Base-by-base conservation (phyloP, 2,797 vertebrate genomes). In the Petrocephalus schoutedeni region DNA sequence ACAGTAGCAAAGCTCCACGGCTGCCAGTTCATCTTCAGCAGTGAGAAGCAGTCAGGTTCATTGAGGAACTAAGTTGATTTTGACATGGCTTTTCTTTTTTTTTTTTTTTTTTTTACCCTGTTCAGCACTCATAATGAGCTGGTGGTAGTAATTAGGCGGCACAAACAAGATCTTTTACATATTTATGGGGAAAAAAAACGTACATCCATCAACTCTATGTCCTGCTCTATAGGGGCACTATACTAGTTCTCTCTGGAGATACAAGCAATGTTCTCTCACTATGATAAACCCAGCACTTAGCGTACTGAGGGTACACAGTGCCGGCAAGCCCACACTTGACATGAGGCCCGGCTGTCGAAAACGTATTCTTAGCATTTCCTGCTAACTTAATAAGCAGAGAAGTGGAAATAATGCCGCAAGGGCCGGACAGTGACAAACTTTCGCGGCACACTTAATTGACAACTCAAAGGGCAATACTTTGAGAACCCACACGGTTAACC, bases 401-500 rank as follows among this genome's bases (percentile, higher is more conserved):
- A 59, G 61, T 86, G 59, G 85, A 57, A 86, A 84, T 56, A 85
- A 85, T 41, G 88, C 64, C 23, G 28, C 16, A 19, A 57, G 83
- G 71, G 53, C 53, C 41, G 86, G 85, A 86, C 51, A 59, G 83
- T 41, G 83, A 58, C 51, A 88, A 53, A 64, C 49, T 58, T 74
- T 36, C 28, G 23, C 16, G 87, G 51, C 80, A 64, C 45, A 54
- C 23, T 67, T 51, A 86, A 88, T 23, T 88, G 88, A 54, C 61
- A 61, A 85, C 83, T 86, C 85, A 85, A 88, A 83, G 54, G 59
- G 59, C 87, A 85, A 21, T 49, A 49, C 32, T 74, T 86, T 71
- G 36, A 88, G 87, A 87, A 87, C 28, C 67, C 59, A 32, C 87
- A 61, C 19, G 41, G 89, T 89, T 89, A 89, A 89, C 89, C 83